phyloP scores from a whole-genome alignment of 2,797 vertebrate genomes.

The Rhynchotus rufescens region DNA sequence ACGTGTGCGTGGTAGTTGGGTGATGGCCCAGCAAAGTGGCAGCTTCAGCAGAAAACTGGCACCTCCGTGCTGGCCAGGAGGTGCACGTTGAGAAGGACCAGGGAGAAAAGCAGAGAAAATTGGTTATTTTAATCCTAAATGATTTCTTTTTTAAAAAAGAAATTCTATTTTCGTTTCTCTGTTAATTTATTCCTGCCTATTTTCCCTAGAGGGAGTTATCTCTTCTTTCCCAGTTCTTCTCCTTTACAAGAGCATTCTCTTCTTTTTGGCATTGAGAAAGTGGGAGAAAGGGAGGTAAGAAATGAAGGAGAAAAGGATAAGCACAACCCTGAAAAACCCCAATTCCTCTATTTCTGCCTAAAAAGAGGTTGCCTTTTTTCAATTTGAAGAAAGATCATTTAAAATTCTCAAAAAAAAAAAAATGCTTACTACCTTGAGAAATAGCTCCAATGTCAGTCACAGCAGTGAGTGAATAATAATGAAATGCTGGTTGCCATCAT shows the following conservation, averaged over 20 bases:
- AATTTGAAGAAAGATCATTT: background rate
- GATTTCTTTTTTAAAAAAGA: background rate
- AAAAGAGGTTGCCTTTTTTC: background rate
- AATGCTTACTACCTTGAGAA: background rate
- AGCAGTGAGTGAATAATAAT: background rate
- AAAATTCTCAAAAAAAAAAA: background rate
- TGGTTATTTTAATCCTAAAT: constrained; percentile 1
- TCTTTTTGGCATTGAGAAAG: background rate
- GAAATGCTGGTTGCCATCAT: background rate
- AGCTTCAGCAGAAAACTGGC: background rate
- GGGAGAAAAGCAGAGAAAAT: constrained; percentile 9
- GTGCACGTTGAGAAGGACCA: background rate
- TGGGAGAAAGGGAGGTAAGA: background rate
- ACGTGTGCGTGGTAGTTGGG: background rate
- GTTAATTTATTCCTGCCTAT: background rate
- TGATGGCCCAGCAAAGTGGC: background rate
- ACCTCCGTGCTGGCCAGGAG: constrained; percentile 11
- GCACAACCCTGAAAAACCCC: background rate
- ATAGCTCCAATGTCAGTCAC: background rate
- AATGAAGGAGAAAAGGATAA: constrained; percentile 16
- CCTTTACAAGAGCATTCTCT: background rate
- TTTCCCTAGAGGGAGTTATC: background rate
- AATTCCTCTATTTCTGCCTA: background rate
- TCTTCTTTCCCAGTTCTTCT: constrained; percentile 40
- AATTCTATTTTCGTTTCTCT: background rate